Conservation (phyloP, 2,113 vertebrate species). For the Mesitornis unicolor region DNA sequence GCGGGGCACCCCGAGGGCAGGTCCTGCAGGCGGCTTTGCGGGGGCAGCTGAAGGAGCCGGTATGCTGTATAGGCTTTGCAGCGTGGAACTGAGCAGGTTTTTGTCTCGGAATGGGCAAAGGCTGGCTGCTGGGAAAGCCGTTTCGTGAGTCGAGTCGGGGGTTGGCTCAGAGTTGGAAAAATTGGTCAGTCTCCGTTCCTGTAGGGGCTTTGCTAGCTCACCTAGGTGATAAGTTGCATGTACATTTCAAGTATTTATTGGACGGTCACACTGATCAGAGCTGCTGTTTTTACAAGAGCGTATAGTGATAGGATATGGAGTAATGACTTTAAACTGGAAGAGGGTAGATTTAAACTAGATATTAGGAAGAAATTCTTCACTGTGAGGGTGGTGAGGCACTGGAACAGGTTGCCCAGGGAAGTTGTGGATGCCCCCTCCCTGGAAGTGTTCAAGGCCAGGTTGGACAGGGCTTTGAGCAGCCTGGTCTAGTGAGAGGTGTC, state of each 20-base stretch:
- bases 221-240: fast-evolving
- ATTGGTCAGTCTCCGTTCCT: not conserved
- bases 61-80: not conserved
- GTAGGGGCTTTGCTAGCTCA: fast-evolving
- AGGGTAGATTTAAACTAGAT: too few species aligned
- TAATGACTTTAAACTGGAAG: too few species aligned
- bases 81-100: not conserved
- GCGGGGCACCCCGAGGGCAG: not conserved
- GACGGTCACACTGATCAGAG: not conserved
- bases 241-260: too few species aligned
- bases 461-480: too few species aligned
- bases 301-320: too few species aligned
- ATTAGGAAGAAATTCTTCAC: too few species aligned
- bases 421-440: too few species aligned
- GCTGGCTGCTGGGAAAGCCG: not conserved
- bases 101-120: not conserved
- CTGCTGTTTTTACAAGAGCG: too few species aligned
- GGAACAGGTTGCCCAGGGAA: too few species aligned
- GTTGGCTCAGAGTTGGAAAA: not conserved
- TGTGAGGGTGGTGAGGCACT: too few species aligned
- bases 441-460: too few species aligned
- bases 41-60: not conserved
- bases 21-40: not conserved
- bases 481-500: too few species aligned
- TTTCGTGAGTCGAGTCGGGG: not conserved